Conservation (phyloP, 2,113 vertebrate species). For the Piaya cayana region DNA sequence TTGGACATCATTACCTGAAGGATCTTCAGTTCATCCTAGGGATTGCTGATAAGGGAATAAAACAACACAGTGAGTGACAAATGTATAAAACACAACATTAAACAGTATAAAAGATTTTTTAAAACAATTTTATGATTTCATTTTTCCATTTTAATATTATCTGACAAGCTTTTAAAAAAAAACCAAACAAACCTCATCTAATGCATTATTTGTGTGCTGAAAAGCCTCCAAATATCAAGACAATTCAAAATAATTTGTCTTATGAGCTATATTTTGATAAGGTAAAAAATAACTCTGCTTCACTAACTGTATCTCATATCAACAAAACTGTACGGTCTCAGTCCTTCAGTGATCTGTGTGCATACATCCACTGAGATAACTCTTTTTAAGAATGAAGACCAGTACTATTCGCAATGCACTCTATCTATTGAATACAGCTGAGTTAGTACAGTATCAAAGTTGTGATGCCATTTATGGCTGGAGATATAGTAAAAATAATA, state of each 20-base stretch:
- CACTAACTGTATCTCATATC: neutral
- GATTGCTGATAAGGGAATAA: neutral
- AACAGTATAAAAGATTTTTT: neutral
- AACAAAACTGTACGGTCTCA: neutral
- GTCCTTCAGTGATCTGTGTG: neutral
- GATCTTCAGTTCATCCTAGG: neutral
- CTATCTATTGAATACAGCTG: neutral
- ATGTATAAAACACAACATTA: neutral
- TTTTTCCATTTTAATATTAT: neutral
- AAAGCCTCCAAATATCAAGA: neutral
- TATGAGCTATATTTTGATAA: neutral
- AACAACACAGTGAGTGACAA: neutral
- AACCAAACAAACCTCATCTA: neutral
- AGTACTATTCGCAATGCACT: neutral
- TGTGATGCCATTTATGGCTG: neutral
- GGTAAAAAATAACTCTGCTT: neutral
- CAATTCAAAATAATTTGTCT: neutral
- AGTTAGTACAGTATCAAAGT: neutral
- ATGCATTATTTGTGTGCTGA: neutral
- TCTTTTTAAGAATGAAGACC: neutral
- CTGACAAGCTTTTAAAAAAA: neutral
- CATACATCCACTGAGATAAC: neutral
- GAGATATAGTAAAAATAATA: neutral
- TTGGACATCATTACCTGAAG: neutral
- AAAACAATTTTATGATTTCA: neutral